Conservation (phyloP, 2,113 vertebrate species). For the Natator depressus region DNA sequence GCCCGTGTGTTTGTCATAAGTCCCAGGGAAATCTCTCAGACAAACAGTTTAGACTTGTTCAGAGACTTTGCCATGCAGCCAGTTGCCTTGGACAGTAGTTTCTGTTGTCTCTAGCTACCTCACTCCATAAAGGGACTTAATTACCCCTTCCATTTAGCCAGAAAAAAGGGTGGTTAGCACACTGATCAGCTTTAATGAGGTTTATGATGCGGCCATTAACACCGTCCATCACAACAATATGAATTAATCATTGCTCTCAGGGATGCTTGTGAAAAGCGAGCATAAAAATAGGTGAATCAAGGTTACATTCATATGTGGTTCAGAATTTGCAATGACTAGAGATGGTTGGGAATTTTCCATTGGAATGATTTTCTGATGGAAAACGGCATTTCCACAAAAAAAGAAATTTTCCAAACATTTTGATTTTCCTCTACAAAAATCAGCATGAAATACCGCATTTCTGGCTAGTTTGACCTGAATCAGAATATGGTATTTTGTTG, state of each 20-base stretch:
- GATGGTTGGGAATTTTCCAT: background rate
- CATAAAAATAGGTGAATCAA: background rate
- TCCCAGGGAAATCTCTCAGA: background rate
- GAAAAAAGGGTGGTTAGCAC: background rate
- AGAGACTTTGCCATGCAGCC: background rate
- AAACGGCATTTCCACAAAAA: background rate
- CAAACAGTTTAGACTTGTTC: rapidly evolving
- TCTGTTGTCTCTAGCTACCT: background rate
- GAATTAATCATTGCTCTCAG: background rate
- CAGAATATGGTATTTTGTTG: background rate
- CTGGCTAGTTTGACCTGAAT: background rate
- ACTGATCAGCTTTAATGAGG: background rate
- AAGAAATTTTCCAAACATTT: background rate
- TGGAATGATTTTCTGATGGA: background rate
- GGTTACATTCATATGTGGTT: background rate
- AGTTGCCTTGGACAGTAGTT: background rate
- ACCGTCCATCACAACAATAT: background rate
- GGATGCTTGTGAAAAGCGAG: background rate
- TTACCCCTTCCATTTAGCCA: background rate
- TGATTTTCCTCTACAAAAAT: rapidly evolving
- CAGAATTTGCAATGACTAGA: background rate
- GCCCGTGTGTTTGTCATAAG: background rate
- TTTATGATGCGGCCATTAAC: background rate
- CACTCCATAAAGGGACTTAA: background rate
- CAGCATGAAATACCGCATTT: background rate